Base-by-base conservation (phyloP, 2,888 invertebrate species). In the Diarsia mendica region DNA sequence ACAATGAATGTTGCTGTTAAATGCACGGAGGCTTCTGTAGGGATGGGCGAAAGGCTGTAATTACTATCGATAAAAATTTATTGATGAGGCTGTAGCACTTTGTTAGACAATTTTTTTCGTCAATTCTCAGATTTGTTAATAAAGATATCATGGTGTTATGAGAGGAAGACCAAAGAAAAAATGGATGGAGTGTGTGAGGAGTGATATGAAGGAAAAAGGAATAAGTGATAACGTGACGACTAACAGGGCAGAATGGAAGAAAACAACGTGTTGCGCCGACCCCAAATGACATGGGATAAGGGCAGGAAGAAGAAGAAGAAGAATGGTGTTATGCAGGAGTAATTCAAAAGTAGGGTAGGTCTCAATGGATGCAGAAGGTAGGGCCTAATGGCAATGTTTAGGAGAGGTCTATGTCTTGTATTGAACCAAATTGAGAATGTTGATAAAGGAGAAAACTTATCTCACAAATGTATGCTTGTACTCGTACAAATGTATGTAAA, bases 1-100 rank as follows among this genome's bases (percentile, higher is more conserved):
- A 77, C 80, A 83, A 84, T 77, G 71, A 80, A 84, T 84, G 84
- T 85, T 83, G 68, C 80, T 77, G 80, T 83, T 86, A 77, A 85
- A 86, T 70, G 72, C 72, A 68, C 53, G 69, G 69, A 61, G 75
- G 72, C 63, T 55, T 46, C 28, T 15, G 18, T 84, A 84, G 83
- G n/a, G 83, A 65, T 72, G 85, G 10, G 72, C 46, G n/a, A 13
- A 23, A 51, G 23, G n/a, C 53, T 33, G 44, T 78, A 44, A 64
- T 75, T 55, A 67, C 3, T 82, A 70, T 84, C 85, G 85, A 80
- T 60, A 67, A 10, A 23, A 33, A 28, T 46, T 58, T 28, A 6
- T 23, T 9, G 11, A 6, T 53, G 1, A 46, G 48, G 3, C n/a
- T 0, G 2, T 3, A 10, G 1, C 1, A 33, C 67, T 67, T 63